Conservation (phyloP, 35 echinoderm and acorn worm genomes). For the Apostichopus californicus region DNA sequence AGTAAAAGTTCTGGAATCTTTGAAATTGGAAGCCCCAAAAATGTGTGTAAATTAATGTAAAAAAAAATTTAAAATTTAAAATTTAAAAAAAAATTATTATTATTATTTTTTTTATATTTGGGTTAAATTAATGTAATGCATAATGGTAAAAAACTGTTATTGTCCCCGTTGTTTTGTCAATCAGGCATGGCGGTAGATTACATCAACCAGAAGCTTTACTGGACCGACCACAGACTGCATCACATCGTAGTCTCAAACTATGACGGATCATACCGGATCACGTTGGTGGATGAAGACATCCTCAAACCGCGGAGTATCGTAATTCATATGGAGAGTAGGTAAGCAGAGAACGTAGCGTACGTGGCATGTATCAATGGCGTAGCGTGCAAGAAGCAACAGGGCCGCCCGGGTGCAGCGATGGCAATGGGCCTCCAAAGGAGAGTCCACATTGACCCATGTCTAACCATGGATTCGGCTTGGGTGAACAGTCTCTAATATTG, state of each 20-base stretch:
- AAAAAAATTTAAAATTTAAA: no score
- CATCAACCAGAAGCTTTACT: constrained; percentile 77
- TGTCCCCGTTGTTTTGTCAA: not conserved
- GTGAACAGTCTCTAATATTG: no score
- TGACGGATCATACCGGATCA: constrained; percentile 64
- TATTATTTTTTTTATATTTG: constrained; percentile 16
- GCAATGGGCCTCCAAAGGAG: no score
- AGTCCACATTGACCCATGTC: no score
- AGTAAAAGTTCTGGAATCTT: no score
- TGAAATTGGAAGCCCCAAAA: no score
- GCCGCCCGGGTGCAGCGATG: no score
- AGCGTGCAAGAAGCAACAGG: no score
- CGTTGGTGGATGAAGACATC: constrained; percentile 61
- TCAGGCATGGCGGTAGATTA: constrained; percentile 87
- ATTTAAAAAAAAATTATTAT: not conserved
- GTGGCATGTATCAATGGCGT: no score
- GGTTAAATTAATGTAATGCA: no score
- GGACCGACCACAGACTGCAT: constrained; percentile 68
- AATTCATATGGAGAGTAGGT: constrained; percentile 67
- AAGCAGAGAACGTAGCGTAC: not conserved
- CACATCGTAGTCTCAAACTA: constrained; percentile 80
- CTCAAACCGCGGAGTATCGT: constrained; percentile 71
- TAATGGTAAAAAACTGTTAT: not conserved
- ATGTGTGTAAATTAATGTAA: no score
- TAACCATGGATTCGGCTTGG: no score